Percentiles rank a stretch among this genome's conserved stretches.
These are phyloP conservation scores for Dunckerocampus dactyliophorus DNA, from an alignment of 2,113 vertebrate genomes.

Conservation along the genomic window DNA sequence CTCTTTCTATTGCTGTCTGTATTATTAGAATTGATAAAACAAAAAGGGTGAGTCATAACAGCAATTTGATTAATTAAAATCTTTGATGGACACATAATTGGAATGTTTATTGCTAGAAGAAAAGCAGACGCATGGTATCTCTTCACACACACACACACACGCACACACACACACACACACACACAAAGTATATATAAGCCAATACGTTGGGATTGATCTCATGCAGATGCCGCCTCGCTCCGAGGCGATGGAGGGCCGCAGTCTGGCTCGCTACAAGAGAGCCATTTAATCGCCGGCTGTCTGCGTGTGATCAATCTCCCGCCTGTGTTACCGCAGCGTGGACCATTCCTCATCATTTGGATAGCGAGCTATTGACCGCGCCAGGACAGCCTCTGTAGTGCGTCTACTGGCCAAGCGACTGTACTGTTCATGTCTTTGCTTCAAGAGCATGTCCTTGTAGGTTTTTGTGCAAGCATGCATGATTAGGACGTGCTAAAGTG, in stretches of 20 bases:
- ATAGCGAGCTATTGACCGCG: slow-evolving; percentile 63
- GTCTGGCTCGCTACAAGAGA: slow-evolving; percentile 55
- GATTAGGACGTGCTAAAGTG: not conserved
- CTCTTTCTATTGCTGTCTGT: too few relatives aligned
- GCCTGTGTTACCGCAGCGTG: slow-evolving; percentile 59
- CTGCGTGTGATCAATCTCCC: slow-evolving; percentile 69
- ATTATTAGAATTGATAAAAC: too few relatives aligned
- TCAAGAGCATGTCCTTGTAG: not conserved
- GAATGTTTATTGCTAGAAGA: too few relatives aligned
- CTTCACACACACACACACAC: not conserved
- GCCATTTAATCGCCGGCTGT: slow-evolving; percentile 67
- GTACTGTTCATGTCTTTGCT: slow-evolving; percentile 9
- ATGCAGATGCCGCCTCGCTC: slow-evolving; percentile 8
- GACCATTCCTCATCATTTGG: slow-evolving; percentile 71
- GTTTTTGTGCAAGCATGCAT: not conserved
- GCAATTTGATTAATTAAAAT: too few relatives aligned
- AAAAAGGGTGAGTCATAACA: too few relatives aligned
- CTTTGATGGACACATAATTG: too few relatives aligned
- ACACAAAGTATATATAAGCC: not conserved
- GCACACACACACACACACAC: not conserved
- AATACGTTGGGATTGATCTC: slow-evolving; percentile 7
- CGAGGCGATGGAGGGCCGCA: slow-evolving; percentile 41
- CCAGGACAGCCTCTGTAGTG: slow-evolving; percentile 37
- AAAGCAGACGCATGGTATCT: too few relatives aligned
- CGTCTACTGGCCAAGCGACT: slow-evolving; percentile 26